Percentiles rank a stretch among this genome's conserved stretches.
phyloP scores from a whole-genome alignment of 92 coral and sea anemone species.

The Meandrina meandrites region DNA sequence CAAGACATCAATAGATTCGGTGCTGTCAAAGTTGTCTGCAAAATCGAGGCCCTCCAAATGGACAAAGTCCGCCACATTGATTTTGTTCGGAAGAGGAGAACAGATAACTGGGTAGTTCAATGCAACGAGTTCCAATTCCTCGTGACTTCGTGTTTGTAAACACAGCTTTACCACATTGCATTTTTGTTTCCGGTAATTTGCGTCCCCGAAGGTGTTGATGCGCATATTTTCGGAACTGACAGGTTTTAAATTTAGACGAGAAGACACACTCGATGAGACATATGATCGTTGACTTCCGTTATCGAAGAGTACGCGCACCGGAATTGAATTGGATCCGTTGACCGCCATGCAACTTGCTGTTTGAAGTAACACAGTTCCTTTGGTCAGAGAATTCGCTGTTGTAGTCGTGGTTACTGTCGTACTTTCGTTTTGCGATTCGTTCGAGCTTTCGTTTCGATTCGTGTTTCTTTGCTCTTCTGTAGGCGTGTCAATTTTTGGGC shows the following conservation, averaged over 20 bases:
- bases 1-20: slow-evolving; percentile 45
- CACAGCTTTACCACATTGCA: slow-evolving; percentile 42
- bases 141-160: no score
- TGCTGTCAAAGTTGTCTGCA: slow-evolving; percentile 48
- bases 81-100: no score
- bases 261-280: slow-evolving; percentile 33
- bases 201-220: slow-evolving; percentile 44
- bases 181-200: slow-evolving; percentile 31
- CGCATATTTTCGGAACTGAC: slow-evolving; percentile 39
- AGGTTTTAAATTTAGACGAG: slow-evolving; percentile 37
- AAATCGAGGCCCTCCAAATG: slow-evolving; percentile 47
- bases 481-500: no score
- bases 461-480: no score
- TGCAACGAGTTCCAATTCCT: no score
- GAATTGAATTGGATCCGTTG: slow-evolving; percentile 26
- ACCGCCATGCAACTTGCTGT: slow-evolving; percentile 36
- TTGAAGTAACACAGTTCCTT: slow-evolving; percentile 34
- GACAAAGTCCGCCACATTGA: no score
- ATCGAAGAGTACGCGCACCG: slow-evolving; percentile 41
- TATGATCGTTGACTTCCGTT: slow-evolving; percentile 32
- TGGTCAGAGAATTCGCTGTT: no score
- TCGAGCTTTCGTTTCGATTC: no score
- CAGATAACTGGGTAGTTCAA: no score
- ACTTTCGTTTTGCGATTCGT: no score
- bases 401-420: no score